A percentile compares a stretch with the other conserved stretches of the same genome.
Conservation (phyloP, 2,797 vertebrate genomes). For the Momotus momota region DNA sequence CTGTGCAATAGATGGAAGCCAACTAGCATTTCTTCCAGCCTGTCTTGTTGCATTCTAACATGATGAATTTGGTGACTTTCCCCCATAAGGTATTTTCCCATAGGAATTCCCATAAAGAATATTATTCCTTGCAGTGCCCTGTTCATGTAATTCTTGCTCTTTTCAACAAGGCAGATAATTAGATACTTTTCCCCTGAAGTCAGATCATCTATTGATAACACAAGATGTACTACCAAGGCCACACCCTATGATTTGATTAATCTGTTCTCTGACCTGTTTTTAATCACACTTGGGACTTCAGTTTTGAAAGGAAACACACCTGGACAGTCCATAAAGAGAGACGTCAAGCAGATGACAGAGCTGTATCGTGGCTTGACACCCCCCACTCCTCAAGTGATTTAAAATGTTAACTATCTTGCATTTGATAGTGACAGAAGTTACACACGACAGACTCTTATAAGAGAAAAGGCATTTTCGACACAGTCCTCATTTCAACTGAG, state of each 20-base stretch:
- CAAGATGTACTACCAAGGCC: background rate
- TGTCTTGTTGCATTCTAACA: background rate
- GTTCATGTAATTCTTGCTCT: background rate
- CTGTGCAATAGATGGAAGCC: background rate
- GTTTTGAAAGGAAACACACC: constrained; percentile 14
- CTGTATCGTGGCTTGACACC: background rate
- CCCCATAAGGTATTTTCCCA: constrained; percentile 5
- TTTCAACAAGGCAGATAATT: constrained; percentile 28
- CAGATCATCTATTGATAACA: constrained; percentile 40
- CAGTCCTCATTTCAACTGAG: background rate
- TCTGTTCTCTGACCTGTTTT: constrained; percentile 33
- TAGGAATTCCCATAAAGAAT: constrained; percentile 11
- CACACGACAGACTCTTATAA: background rate
- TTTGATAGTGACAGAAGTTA: background rate
- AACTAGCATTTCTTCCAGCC: background rate
- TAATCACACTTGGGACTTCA: background rate
- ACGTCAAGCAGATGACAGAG: background rate
- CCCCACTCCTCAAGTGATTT: fast-evolving
- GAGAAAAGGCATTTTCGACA: background rate
- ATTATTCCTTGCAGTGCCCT: background rate
- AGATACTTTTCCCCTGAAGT: background rate
- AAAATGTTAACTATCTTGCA: background rate
- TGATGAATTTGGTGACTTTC: background rate
- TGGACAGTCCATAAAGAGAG: background rate
- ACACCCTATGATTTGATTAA: constrained; percentile 4